These are phyloP conservation scores for Tapera naevia DNA, from an alignment of 2,797 vertebrate species.

Conservation along the genomic window DNA sequence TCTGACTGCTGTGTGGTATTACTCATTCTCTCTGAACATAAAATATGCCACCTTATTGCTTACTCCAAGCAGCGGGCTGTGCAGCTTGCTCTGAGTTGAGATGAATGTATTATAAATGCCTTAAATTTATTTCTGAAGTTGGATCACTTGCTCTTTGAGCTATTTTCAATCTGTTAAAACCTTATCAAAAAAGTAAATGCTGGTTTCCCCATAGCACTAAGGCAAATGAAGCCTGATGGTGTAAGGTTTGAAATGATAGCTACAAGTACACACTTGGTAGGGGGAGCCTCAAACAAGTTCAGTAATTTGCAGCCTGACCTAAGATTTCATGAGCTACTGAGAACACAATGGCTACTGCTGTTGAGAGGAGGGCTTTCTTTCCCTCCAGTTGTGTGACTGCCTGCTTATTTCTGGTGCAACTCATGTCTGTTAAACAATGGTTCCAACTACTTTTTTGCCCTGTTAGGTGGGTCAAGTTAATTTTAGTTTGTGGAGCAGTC, in stretches of 20 bases:
- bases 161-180: background rate
- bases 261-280: background rate
- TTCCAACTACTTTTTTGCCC: background rate
- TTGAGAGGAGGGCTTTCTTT: background rate
- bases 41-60: background rate
- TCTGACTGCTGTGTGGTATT: background rate
- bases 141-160: background rate
- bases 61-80: background rate
- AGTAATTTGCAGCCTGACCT: background rate
- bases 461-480: background rate
- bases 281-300: background rate
- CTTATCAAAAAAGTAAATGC: background rate
- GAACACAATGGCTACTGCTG: background rate
- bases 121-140: background rate
- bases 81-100: background rate
- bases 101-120: conserved; percentile 33
- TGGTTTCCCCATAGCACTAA: background rate
- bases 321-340: background rate
- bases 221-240: background rate
- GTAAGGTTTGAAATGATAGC: background rate
- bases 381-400: background rate
- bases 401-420: background rate
- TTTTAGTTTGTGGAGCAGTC: background rate
- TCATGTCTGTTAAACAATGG: background rate
- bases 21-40: background rate